Base-by-base conservation (phyloP, 2,113 vertebrate genomes). In the Brachyhypopomus occidentalis region DNA sequence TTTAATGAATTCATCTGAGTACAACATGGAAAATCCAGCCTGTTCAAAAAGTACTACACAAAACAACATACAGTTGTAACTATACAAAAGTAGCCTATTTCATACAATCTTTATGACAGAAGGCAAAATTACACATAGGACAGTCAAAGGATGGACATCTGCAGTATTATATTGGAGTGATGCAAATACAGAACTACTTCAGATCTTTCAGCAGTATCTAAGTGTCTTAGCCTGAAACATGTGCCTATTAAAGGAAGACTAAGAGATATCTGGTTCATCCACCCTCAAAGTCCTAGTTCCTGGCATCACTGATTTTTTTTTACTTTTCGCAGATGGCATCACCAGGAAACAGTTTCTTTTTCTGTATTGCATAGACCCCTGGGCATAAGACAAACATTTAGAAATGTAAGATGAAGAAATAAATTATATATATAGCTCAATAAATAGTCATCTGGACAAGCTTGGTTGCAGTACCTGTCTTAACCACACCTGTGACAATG, bases 381-480 rank as follows among this genome's bases (percentile, higher is more conserved):
- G 48, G 36, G 23, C 22, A 27, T 38, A 20, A 41, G 20, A n/a
- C 22, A 70, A 6, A 25, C 34, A n/a, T 27, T 63, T 77, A n/a
- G 11, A 64, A 73, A 77, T 22, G 7, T 52, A 67, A 81, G 55
- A 23, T 63, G 41, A 81, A 77, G 69, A 74, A 84, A 84, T 81
- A 78, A 81, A 81, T 82, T 82, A 84, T 55, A 80, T 59, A 60
- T 45, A 69, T 64, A 78, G 45, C 45, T 52, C 45, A 78, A 81
- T 84, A 84, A 84, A 81, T 78, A 81, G 2, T 34, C 5, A 38
- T 83, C 62, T 70, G 45, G 75, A 63, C 48, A 81, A 60, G 69
- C 63, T 81, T 78, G 63, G 27, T 23, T 85, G 23, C 38, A 27
- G 69, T 23, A 25, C n/a, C 12, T 8, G 72, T 48, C 41, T 73